A percentile compares a stretch with the other conserved stretches of the same genome.
These are phyloP conservation scores for Apantesis nais DNA, from an alignment of 2,888 invertebrate genomes.

Conservation along the genomic window DNA sequence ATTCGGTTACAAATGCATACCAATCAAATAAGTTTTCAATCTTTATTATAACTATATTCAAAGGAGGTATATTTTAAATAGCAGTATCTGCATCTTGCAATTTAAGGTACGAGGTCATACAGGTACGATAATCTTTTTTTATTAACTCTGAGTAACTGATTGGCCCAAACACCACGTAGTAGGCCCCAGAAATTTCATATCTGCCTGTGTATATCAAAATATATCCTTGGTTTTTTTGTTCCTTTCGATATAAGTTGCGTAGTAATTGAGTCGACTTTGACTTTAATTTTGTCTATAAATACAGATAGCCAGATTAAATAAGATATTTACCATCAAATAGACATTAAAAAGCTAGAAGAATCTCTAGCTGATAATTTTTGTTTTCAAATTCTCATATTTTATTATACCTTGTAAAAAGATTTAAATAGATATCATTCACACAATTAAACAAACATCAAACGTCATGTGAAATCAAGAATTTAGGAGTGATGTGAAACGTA, in stretches of 20 bases:
- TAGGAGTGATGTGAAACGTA: background rate
- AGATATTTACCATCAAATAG: background rate
- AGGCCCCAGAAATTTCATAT: too few species aligned
- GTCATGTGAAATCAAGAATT: conserved; percentile 1
- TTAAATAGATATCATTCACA: background rate
- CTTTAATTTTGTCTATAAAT: background rate
- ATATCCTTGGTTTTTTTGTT: too few species aligned
- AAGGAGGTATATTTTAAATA: background rate
- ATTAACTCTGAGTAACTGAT: background rate
- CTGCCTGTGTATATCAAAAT: too few species aligned
- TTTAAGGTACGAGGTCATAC: too few species aligned
- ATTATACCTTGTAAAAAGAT: background rate
- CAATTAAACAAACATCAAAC: background rate
- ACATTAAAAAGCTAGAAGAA: background rate
- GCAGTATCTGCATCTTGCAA: background rate
- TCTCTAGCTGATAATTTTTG: background rate
- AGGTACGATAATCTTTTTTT: too few species aligned
- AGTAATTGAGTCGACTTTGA: background rate
- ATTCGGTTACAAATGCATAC: too few species aligned
- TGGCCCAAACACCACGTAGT: too few species aligned
- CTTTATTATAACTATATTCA: background rate
- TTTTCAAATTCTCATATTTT: background rate
- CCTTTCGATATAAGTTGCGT: too few species aligned
- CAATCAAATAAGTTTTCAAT: background rate
- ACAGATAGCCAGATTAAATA: background rate